Percentiles rank a stretch among this genome's conserved stretches.
Evolutionary conservation across 2,797 vertebrate species (phyloP).

Genomic region (Melanotaenia trifasciata): DNA sequence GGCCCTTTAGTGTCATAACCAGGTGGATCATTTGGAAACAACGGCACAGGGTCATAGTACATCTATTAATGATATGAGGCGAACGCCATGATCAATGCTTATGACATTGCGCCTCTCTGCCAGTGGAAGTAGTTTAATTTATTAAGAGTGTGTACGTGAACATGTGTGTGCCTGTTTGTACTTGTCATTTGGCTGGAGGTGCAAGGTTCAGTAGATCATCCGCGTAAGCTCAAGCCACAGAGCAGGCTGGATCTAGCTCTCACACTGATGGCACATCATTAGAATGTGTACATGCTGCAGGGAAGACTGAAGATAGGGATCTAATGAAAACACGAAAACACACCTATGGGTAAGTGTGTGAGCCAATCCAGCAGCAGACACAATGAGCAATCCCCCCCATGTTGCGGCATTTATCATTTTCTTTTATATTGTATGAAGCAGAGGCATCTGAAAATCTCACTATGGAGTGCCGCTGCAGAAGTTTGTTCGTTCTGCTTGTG

Average conservation of each 20-base stretch:
- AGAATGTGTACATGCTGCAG: conserved; percentile 47
- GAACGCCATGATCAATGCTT: conserved; percentile 68
- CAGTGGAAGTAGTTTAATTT: conserved; percentile 49
- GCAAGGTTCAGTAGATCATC: not conserved
- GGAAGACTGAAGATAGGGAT: conserved; percentile 47
- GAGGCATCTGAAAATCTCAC: not conserved
- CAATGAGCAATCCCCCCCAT: conserved; percentile 53
- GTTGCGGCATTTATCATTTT: conserved; percentile 43
- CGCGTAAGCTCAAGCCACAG: conserved; percentile 1
- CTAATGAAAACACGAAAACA: conserved; percentile 34
- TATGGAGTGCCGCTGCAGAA: conserved; percentile 10
- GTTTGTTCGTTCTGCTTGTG: conserved; percentile 11
- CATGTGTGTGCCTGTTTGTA: no score
- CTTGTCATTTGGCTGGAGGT: conserved; percentile 21
- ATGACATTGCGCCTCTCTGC: conserved; percentile 54
- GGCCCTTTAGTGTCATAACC: conserved; percentile 62
- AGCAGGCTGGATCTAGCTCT: conserved; percentile 22
- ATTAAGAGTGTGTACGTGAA: conserved; percentile 42
- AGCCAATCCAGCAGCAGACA: conserved; percentile 27
- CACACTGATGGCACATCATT: conserved; percentile 54
- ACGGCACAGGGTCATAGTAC: conserved; percentile 25
- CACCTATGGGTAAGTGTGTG: conserved; percentile 6
- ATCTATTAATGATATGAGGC: conserved; percentile 64
- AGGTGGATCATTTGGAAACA: conserved; percentile 63
- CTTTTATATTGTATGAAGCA: conserved; percentile 36